Conservation (phyloP, 1,140 invertebrate species). For the Tribolium madens region DNA sequence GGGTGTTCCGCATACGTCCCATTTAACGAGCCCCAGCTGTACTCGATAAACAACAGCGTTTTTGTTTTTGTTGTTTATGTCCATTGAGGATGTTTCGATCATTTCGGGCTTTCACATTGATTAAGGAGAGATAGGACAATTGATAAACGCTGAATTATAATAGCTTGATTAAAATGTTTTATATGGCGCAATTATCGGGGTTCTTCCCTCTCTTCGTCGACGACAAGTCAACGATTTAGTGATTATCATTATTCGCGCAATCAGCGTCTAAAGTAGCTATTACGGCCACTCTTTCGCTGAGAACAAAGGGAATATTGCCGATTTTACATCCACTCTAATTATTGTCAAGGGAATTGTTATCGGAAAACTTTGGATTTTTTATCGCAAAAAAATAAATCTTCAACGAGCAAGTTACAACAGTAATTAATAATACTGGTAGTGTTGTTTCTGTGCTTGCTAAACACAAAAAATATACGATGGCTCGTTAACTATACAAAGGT, state of each 20-base stretch:
- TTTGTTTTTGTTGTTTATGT: conserved; percentile 34
- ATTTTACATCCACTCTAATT: conserved; percentile 1
- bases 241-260: conserved; percentile 34
- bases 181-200: conserved; percentile 35
- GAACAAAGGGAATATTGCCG: conserved; percentile 2
- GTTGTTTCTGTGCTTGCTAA: neutral
- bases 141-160: conserved; percentile 18
- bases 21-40: conserved; percentile 47
- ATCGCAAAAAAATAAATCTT: neutral
- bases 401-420: neutral
- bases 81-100: conserved; percentile 36
- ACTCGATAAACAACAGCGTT: conserved; percentile 41
- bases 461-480: conserved; percentile 7
- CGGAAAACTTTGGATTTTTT: neutral
- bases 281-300: neutral
- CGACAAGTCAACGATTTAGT: conserved; percentile 22
- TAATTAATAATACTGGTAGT: neutral
- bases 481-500: conserved; percentile 15
- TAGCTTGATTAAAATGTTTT: conserved; percentile 34
- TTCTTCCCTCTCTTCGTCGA: neutral
- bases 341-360: neutral
- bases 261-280: conserved; percentile 18
- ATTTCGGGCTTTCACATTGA: conserved; percentile 40
- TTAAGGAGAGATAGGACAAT: conserved; percentile 15
- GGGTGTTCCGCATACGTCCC: conserved; percentile 46